Evolutionary conservation across 2,113 vertebrate genomes (phyloP), one percentile per base, ranked within the genome.

Genomic region (Chlorodrepanis virens): DNA sequence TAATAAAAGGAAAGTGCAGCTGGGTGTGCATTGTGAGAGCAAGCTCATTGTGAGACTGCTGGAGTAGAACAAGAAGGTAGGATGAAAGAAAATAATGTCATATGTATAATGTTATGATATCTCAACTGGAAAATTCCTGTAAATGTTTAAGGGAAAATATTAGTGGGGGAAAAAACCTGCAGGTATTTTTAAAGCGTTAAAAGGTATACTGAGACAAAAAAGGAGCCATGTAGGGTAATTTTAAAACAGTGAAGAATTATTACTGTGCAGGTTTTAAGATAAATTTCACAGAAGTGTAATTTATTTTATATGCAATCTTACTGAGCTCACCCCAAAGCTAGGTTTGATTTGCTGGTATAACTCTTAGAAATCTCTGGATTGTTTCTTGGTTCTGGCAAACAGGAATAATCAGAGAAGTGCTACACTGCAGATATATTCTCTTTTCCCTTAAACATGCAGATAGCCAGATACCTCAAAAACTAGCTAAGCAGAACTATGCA

Each of bases 1-100:
- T 68, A 93, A 94, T 88, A 92, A 96, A 91, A 94, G 20, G 47
- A 91, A 92, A 96, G 75, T 37, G 35, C 59, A 91, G 70, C 84
- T 94, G 47, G 50, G n/a, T 88, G 54, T 86, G 56, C 2, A 0
- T 93, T 93, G 44, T 71, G 52, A 90, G 90, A 93, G 54, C 24
- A 56, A 35, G 33, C 71, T 85, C 63, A 77, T 68, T 88, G 59
- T 67, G 44, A 96, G 47, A 77, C 79, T 93, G 68, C 52, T 92
- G 56, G 71, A 90, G 56, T 80, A 94, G 64, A 93, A 92, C 54
- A 93, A 91, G 88, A 91, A 92, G 42, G 87, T 70, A 90, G n/a
- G 49, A 52, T 88, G 54, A 71, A 90, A 94, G 42, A 83, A 93
- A 92, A 83, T 74, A 86, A 65, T 67, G 29, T 52, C 93, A n/a